Base-by-base conservation (phyloP, 2,113 vertebrate genomes). In the Riparia riparia region DNA sequence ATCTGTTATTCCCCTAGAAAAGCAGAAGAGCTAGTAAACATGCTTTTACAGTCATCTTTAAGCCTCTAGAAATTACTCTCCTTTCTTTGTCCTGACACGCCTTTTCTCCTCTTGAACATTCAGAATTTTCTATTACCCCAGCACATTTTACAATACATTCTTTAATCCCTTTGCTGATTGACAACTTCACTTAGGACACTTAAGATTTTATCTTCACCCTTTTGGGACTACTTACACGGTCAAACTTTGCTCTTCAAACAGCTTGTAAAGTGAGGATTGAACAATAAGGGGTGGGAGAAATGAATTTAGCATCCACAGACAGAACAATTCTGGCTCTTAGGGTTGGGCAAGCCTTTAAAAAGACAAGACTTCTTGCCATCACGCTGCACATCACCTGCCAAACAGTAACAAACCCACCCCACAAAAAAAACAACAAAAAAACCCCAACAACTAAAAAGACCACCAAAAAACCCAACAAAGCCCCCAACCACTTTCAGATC, bases 241-340 rank as follows among this genome's bases (percentile, higher is more conserved):
- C 58, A 92, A 88, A 93, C 49, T 70, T 60, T 56, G 42, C 42
- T 77, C n/a, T 81, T 94, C 85, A 88, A 85, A 56, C 2, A 82
- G 53, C 47, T 85, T 88, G 47, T 61, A 44, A 90, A 90, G 44
- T 14, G 19, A 90, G 65, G 49, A 84, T 45, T 39, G 74, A 87
- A 82, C 72, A 86, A 39, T 39, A 82, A 74, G 6, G 25, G 45
- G 4, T 0, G 3, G 18, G 61, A 37, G 14, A 49, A 68, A 66
- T 29, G 0, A 86, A 32, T 58, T 87, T 17, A 44, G 20, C 1
- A 0, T 41, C 83, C n/a, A 19, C 47, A 88, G 45, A 41, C 16
- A 77, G 44, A 79, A 89, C n/a, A 88, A 56, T 32, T 89, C 63
- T 58, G 32, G 39, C 15, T 78, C 47, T 78, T n/a, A 70, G 26